Evolutionary conservation across 2,797 vertebrate species (phyloP), one percentile per base, ranked within the genome.

Genomic region (Tarsius wallacei): DNA sequence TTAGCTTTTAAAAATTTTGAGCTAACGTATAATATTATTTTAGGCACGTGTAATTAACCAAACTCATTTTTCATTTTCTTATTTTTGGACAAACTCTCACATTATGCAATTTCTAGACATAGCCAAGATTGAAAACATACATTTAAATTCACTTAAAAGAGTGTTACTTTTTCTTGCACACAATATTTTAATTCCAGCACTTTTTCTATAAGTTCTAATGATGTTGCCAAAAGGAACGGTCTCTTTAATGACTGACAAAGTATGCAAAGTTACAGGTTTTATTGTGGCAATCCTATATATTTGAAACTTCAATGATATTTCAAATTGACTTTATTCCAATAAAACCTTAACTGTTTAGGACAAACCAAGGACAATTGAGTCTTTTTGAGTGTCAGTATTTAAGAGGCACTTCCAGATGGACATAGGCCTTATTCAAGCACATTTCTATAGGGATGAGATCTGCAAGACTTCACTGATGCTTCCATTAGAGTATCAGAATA

Each of bases 111-210:
- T 87, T 87, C 15, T 61, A 78, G 28, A 84, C 9, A 17, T 66
- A 13, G 16, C 53, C 57, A 91, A 80, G 14, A 2, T 22, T 91
- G 17, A 96, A 85, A 76, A 78, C 22, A 85, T 31, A 11, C 16
- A 84, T 73, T 95, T 85, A 84, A 96, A 83, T 83, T 93, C 31
- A 14, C 33, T 78, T 93, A 84, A 90, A 80, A 81, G 31, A n/a
- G 28, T 84, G 96, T 90, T 63, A 86, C 31, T 88, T 95, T 59
- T 63, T 53, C 31, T 93, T 86, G 8, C n/a, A 82, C 51, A 8
- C 2, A 61, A 49, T 87, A 10, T 68, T 97, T 64, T 22, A 57
- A 78, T 90, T 74, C 57, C 36, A 90, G 5, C 42, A 71, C 83
- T 94, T 94, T 80, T 81, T 21, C 36, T 91, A 0, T n/a, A 85